Conservation (phyloP, 1,140 invertebrate species). For the Bilobella aurantiaca region DNA sequence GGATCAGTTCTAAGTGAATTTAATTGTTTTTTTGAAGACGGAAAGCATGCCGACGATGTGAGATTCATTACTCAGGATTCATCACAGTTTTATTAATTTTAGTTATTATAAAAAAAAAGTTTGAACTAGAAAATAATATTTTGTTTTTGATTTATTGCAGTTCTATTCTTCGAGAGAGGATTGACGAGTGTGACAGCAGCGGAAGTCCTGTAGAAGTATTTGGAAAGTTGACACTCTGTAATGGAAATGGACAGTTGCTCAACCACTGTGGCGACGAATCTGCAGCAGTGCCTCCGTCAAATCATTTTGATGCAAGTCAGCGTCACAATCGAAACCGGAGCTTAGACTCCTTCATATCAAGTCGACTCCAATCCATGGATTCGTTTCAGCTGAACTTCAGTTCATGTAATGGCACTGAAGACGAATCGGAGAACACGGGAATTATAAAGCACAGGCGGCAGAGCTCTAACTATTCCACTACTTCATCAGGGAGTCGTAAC, state of each 20-base stretch:
- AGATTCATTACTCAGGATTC: no score
- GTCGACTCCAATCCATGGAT: background rate
- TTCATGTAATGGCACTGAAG: background rate
- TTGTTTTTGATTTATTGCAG: background rate
- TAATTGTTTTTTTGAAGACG: no score
- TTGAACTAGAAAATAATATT: slow-evolving; percentile 27
- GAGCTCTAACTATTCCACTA: slow-evolving; percentile 11
- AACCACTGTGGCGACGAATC: background rate
- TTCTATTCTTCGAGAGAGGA: background rate
- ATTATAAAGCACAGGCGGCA: slow-evolving; percentile 21
- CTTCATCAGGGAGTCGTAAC: background rate
- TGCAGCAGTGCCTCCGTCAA: background rate
- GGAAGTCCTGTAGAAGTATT: background rate
- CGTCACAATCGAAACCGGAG: slow-evolving; percentile 23
- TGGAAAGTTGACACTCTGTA: background rate
- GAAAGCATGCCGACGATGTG: no score
- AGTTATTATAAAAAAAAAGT: no score
- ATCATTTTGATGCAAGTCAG: background rate
- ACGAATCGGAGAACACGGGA: background rate
- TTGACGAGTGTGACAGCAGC: background rate
- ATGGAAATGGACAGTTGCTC: background rate
- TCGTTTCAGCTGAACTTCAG: background rate
- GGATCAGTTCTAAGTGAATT: no score
- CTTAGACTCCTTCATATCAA: slow-evolving; percentile 19
- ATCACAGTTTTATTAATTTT: no score